A percentile compares a stretch with the other conserved stretches of the same genome.
Evolutionary conservation across 35 echinoderm and acorn worm species (phyloP).

Genomic region (Stichopus chloronotus): DNA sequence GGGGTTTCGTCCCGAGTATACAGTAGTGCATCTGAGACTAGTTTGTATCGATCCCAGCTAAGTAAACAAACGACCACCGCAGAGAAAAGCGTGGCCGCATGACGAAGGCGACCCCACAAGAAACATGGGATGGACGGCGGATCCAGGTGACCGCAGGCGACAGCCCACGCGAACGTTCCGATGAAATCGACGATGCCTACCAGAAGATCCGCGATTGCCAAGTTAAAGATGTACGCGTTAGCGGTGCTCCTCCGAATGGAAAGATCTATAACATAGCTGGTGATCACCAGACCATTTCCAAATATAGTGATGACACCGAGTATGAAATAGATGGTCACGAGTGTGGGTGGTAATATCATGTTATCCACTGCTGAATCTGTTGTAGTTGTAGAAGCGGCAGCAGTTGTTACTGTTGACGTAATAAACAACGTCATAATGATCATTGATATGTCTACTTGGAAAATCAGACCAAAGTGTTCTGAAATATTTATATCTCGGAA

Average conservation of each 20-base stretch:
- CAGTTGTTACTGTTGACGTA: not conserved
- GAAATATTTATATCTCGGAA: too few species aligned
- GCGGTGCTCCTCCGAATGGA: not conserved
- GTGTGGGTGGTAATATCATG: not conserved
- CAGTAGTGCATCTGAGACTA: conserved; percentile 22
- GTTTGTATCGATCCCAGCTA: conserved; percentile 51
- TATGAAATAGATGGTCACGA: not conserved
- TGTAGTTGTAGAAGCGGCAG: not conserved
- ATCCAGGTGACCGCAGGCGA: not conserved
- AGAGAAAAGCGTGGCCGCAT: conserved; percentile 1
- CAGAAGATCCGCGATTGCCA: conserved; percentile 29
- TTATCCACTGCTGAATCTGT: not conserved
- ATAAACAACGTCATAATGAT: not conserved
- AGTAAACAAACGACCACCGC: not conserved
- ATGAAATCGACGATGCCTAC: conserved; percentile 18
- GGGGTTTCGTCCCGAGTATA: conserved; percentile 43
- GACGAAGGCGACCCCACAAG: conserved; percentile 28
- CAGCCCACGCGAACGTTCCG: conserved; percentile 4
- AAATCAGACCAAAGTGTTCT: too few species aligned
- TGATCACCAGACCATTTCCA: conserved; percentile 18
- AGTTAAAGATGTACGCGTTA: conserved; percentile 36
- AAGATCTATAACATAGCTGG: not conserved
- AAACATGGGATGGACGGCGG: conserved; percentile 3
- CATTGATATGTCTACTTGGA: too few species aligned
- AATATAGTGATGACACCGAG: conserved; percentile 30